Evolutionary conservation across 2,113 vertebrate species (phyloP).

Genomic region (Perca fluviatilis): DNA sequence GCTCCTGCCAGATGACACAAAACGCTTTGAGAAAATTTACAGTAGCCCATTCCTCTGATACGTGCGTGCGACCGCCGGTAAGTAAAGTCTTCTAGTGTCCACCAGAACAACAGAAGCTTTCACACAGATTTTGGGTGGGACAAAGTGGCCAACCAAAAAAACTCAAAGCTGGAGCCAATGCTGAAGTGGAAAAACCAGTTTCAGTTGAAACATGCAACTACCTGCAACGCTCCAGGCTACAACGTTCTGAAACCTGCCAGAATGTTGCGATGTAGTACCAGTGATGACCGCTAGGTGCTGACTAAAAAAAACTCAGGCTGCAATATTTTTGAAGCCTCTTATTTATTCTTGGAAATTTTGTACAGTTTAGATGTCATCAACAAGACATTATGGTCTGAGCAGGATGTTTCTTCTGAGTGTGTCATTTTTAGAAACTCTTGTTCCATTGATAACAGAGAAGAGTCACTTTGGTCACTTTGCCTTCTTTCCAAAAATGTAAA

Average conservation of each 20-base stretch:
- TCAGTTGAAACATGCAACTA: too few species aligned
- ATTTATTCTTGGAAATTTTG: slow-evolving; percentile 2
- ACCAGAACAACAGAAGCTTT: slow-evolving; percentile 60
- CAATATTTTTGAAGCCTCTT: neutral
- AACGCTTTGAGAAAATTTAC: neutral
- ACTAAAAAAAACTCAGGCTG: neutral
- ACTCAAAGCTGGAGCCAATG: neutral
- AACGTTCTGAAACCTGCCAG: too few species aligned
- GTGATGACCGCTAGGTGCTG: neutral
- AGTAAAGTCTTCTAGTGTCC: neutral
- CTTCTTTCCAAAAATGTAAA: neutral
- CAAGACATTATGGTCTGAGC: neutral
- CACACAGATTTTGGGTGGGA: slow-evolving; percentile 57
- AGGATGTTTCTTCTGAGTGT: neutral
- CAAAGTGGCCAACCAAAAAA: neutral
- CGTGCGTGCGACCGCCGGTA: neutral
- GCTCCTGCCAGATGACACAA: slow-evolving; percentile 1
- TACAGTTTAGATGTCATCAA: neutral
- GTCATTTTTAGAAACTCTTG: neutral
- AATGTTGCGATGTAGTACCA: neutral
- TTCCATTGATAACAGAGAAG: neutral
- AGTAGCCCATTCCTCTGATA: neutral
- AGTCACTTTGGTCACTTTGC: neutral
- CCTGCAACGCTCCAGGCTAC: too few species aligned
- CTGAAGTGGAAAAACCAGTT: neutral